phyloP scores from a whole-genome alignment of 2,888 invertebrate species.

The Liopterus haemorrhoidalis region DNA sequence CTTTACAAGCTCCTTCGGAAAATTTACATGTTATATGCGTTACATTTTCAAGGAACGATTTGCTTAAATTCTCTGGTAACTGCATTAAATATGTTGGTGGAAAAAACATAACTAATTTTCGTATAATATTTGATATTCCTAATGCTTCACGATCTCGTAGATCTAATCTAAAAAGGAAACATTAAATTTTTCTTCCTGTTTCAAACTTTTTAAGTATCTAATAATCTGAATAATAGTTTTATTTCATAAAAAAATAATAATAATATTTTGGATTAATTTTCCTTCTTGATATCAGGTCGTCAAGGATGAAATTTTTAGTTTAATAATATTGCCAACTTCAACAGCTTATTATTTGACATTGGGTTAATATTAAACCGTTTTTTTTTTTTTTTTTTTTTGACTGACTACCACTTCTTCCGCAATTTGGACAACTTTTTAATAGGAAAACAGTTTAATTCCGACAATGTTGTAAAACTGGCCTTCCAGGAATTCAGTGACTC shows the following conservation, averaged over 20 bases:
- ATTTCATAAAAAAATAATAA: slow-evolving; percentile 21
- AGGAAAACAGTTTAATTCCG: too few species aligned
- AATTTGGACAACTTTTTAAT: too few species aligned
- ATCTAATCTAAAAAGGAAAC: slow-evolving; percentile 48
- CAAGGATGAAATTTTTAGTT: too few species aligned
- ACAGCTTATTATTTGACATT: too few species aligned
- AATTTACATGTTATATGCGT: slow-evolving; percentile 59
- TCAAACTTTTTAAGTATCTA: slow-evolving; percentile 6
- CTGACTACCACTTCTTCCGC: too few species aligned
- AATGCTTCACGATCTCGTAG: slow-evolving; percentile 61
- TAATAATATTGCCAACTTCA: too few species aligned
- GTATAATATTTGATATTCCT: slow-evolving; percentile 61
- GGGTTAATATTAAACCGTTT: too few species aligned
- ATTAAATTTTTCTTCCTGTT: slow-evolving; percentile 12
- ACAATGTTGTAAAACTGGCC: too few species aligned
- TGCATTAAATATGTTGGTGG: slow-evolving; percentile 47
- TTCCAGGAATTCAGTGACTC: too few species aligned
- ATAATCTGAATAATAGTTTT: slow-evolving; percentile 2
- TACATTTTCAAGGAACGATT: slow-evolving; percentile 56
- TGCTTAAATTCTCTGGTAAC: slow-evolving; percentile 48
- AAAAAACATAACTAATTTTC: slow-evolving; percentile 57
- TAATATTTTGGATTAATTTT: slow-evolving; percentile 9
- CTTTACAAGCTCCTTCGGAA: slow-evolving; percentile 57
- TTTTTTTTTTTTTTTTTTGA: too few species aligned
- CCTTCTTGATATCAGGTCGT: background rate